Percentiles rank a stretch among this genome's conserved stretches.
Evolutionary conservation across 2,113 vertebrate genomes (phyloP).

Genomic region (Oreocharis arfaki): DNA sequence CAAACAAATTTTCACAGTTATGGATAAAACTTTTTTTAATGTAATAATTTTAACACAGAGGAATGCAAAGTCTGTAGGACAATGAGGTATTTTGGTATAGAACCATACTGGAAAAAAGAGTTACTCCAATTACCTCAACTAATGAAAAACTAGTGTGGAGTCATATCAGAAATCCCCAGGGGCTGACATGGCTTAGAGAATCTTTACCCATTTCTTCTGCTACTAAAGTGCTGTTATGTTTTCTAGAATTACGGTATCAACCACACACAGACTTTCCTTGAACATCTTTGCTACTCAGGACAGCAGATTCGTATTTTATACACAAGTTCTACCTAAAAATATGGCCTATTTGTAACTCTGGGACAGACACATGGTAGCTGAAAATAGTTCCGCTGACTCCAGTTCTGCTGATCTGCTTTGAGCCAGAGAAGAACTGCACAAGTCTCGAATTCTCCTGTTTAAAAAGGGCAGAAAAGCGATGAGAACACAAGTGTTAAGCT

Average conservation of each 20-base stretch:
- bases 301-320: background rate
- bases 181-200: too few species aligned
- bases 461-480: background rate
- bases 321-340: background rate
- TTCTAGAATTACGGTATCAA: background rate
- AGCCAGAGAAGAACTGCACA: background rate
- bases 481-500: background rate
- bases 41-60: background rate
- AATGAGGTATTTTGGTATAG: background rate
- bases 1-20: background rate
- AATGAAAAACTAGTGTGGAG: background rate
- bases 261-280: background rate
- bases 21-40: background rate
- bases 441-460: background rate
- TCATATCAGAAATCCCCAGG: background rate
- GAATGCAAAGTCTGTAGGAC: background rate
- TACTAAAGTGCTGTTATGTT: background rate
- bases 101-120: background rate
- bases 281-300: background rate
- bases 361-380: background rate
- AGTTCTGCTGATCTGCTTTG: background rate
- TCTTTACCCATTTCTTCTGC: background rate
- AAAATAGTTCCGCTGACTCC: background rate
- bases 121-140: background rate
- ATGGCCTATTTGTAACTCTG: background rate